phyloP scores from a whole-genome alignment of 2,888 invertebrate genomes.

The Tanytarsus gracilentus region DNA sequence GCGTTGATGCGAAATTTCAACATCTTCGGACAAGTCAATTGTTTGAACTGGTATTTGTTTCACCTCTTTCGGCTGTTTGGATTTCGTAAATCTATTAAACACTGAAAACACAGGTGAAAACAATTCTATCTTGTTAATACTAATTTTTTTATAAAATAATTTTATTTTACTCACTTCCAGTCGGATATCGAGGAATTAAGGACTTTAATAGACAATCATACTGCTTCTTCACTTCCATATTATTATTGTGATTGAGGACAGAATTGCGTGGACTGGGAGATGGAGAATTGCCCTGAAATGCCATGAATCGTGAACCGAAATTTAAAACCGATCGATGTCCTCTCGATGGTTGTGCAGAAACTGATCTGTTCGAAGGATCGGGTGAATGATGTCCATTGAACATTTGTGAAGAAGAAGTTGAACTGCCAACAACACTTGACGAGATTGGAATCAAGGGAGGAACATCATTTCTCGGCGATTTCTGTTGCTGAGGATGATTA shows the following conservation, averaged over 20 bases:
- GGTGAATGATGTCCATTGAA: not conserved
- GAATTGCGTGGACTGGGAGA: not conserved
- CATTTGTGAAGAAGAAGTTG: too few relatives aligned
- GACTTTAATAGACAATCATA: not conserved
- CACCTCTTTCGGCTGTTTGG: not conserved
- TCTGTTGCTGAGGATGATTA: too few relatives aligned
- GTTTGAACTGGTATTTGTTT: not conserved
- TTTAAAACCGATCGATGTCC: not conserved
- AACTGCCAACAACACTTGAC: too few relatives aligned
- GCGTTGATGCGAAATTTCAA: too few relatives aligned
- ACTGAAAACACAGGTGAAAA: too few relatives aligned
- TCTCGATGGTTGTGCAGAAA: not conserved
- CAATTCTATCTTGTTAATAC: too few relatives aligned
- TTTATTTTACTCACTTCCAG: not conserved
- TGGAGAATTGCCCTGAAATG: too few relatives aligned
- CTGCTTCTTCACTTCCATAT: not conserved
- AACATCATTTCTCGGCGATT: not conserved
- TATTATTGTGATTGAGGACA: not conserved
- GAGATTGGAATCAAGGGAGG: not conserved
- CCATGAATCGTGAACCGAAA: too few relatives aligned
- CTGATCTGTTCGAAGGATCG: not conserved
- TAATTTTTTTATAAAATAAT: too few relatives aligned
- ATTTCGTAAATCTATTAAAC: too few relatives aligned
- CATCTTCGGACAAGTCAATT: constrained; percentile 2
- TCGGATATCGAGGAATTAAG: not conserved